Percentiles rank a stretch among this genome's conserved stretches.
These are phyloP conservation scores for Lepidochitona cinerea DNA, from an alignment of 2,888 invertebrate species.

Conservation along the genomic window DNA sequence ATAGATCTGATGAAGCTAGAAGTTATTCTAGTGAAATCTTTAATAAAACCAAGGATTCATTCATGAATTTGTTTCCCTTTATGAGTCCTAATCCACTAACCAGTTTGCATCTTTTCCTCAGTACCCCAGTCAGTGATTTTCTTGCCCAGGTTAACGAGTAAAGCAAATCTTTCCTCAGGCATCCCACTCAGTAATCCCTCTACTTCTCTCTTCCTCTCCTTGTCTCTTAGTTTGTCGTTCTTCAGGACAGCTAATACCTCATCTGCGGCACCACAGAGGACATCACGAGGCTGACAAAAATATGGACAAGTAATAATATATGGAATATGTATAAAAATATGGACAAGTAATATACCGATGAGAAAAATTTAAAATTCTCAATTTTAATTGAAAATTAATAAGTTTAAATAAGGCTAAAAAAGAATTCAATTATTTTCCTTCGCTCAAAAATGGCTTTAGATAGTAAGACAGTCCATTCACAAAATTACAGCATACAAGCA, in stretches of 20 bases:
- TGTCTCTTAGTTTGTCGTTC: slow-evolving; percentile 94
- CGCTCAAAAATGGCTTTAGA: no score
- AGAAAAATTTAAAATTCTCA: no score
- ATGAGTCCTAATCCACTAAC: slow-evolving; percentile 26
- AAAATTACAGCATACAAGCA: no score
- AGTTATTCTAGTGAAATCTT: no score
- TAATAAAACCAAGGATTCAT: neutral
- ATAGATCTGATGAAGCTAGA: no score
- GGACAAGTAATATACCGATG: no score
- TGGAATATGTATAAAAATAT: no score
- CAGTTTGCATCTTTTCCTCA: slow-evolving; percentile 75
- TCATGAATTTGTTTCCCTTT: neutral
- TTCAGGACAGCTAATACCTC: slow-evolving; percentile 96
- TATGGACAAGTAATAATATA: no score
- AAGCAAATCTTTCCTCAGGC: slow-evolving; percentile 92
- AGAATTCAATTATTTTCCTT: no score
- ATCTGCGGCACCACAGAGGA: slow-evolving; percentile 98
- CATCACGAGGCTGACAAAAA: slow-evolving; percentile 87
- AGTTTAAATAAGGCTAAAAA: no score
- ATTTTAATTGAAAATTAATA: no score
- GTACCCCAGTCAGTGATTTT: slow-evolving; percentile 93
- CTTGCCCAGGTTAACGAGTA: slow-evolving; percentile 96
- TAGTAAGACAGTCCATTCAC: no score
- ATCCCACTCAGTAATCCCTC: slow-evolving; percentile 86
- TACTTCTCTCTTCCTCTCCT: slow-evolving; percentile 90